Percentiles rank a stretch among this genome's conserved stretches.
These are phyloP conservation scores for Saturnia japonica DNA, from an alignment of 2,888 invertebrate genomes.

Conservation along the genomic window DNA sequence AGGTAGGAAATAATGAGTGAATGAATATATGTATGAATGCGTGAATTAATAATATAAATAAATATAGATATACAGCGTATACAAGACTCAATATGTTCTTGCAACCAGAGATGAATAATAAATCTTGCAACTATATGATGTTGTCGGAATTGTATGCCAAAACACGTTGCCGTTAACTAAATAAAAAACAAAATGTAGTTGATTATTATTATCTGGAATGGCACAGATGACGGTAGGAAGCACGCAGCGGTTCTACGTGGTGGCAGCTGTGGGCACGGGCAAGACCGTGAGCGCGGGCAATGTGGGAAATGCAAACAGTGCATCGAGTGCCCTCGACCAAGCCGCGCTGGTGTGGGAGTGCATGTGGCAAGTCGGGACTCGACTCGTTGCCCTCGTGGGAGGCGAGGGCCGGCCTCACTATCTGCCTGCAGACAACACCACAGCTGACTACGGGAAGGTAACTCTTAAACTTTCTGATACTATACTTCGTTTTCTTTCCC, in stretches of 20 bases:
- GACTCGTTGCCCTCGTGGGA: slow-evolving; percentile 90
- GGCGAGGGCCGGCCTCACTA: slow-evolving; percentile 81
- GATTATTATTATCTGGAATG: not conserved
- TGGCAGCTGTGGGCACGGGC: slow-evolving; percentile 43
- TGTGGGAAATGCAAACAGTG: slow-evolving; percentile 24
- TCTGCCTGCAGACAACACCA: slow-evolving; percentile 81
- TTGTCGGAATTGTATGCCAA: too few species aligned
- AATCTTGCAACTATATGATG: too few species aligned
- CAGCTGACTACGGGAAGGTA: slow-evolving; percentile 85
- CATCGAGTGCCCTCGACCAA: slow-evolving; percentile 38
- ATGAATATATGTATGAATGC: too few species aligned
- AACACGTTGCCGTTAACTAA: too few species aligned
- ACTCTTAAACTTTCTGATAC: not conserved
- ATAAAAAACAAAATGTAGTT: too few species aligned
- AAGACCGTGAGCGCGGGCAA: slow-evolving; percentile 36
- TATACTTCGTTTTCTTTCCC: too few species aligned
- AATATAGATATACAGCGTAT: too few species aligned
- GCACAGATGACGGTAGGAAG: slow-evolving; percentile 90
- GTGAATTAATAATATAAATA: too few species aligned
- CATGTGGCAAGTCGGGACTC: slow-evolving; percentile 94
- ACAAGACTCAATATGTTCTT: too few species aligned
- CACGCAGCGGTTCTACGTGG: slow-evolving; percentile 91
- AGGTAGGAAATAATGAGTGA: too few species aligned
- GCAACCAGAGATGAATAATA: too few species aligned
- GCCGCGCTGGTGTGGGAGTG: slow-evolving; percentile 91